Base-by-base conservation (phyloP, 2,797 vertebrate genomes). In the Cryptoprocta ferox region DNA sequence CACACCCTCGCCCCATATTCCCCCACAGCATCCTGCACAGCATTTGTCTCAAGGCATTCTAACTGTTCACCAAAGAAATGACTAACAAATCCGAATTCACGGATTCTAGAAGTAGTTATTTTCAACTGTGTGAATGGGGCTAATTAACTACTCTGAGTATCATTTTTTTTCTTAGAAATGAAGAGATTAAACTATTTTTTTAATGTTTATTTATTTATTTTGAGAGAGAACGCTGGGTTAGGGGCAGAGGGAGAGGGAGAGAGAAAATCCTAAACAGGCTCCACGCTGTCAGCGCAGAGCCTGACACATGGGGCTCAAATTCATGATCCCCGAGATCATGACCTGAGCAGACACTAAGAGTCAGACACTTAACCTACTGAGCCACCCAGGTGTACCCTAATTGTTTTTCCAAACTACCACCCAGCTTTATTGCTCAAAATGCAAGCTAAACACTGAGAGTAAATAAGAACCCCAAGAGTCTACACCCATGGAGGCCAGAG, bases 401-500 rank as follows among this genome's bases (percentile, higher is more conserved):
- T 24, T 59, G 56, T 59, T 24, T 48, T 75, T 63, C 90, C 1
- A 56, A 95, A 98, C 96, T 50, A 19, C 93, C 83, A 87, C 85
- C 96, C 70, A 9, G 0, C 95, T 98, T 98, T 98, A 98, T 97
- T 98, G 98, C 95, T 97, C 92, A 97, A 91, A 97, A 86, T 37
- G 39, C 89, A 95, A 88, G 1, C 94, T 48, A 71, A 32, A 70
- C 97, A 87, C 84, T 18, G 0, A 37, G 61, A 86, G 14, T 37
- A 94, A 84, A 82, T 0, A 5, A 86, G 75, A 48, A 35, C 45
- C 32, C 1, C 0, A 0, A 35, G 39, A 70, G 45, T n/a, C 75
- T 21, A 26, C 48, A 75, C 2, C 1, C 37, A 7, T 0, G 7
- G 19, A 26, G 84, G 30, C 8, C 1, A 35, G 35, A 2, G 7